phyloP scores from a whole-genome alignment of 2,797 vertebrate species.

The Amazonetta brasiliensis region DNA sequence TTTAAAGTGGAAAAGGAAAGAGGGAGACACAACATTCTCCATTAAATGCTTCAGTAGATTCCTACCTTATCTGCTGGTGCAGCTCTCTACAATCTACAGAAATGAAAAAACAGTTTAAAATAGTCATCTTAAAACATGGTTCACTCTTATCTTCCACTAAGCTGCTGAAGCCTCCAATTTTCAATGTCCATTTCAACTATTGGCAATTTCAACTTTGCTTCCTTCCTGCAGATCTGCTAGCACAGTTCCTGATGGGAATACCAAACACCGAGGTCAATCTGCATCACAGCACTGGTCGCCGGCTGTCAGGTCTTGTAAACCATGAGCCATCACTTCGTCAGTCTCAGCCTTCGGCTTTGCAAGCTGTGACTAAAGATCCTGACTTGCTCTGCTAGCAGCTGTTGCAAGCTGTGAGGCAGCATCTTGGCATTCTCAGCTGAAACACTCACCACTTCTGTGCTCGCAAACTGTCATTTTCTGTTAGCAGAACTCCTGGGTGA shows the following conservation, averaged over 20 bases:
- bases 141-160: neutral
- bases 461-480: neutral
- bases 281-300: neutral
- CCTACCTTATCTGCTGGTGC: neutral
- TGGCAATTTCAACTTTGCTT: no score
- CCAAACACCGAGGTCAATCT: neutral
- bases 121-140: rapidly evolving
- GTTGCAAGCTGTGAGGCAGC: slow-evolving; percentile 48
- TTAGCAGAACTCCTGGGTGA: neutral
- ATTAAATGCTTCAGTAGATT: neutral
- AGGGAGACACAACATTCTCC: neutral
- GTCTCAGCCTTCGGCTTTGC: neutral
- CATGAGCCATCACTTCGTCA: neutral
- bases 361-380: neutral
- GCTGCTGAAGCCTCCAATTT: rapidly evolving
- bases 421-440: slow-evolving; percentile 50
- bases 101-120: neutral
- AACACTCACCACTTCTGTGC: neutral
- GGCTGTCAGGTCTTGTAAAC: neutral
- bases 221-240: neutral
- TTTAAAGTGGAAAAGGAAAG: neutral
- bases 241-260: neutral
- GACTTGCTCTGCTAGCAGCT: slow-evolving; percentile 3
- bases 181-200: neutral
- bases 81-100: neutral